These are phyloP conservation scores for Calliopsis andreniformis DNA, from an alignment of 1,140 invertebrate genomes.

Conservation along the genomic window DNA sequence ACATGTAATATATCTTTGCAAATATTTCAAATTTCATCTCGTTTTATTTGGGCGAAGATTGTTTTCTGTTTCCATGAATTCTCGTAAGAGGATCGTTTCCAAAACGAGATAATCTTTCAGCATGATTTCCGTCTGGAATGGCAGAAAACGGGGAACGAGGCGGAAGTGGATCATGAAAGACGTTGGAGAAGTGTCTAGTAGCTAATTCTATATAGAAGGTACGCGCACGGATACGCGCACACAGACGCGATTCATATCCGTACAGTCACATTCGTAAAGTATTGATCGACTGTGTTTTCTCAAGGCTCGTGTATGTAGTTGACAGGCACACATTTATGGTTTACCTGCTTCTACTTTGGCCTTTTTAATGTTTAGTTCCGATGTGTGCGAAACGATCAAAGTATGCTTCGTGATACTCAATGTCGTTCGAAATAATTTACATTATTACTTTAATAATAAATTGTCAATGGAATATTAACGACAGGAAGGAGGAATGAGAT, in stretches of 20 bases:
- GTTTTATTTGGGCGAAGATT: not conserved
- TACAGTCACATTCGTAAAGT: not conserved
- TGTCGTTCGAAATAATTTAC: not conserved
- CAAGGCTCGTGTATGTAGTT: conserved; percentile 1
- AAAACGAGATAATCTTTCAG: not conserved
- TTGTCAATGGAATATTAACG: not conserved
- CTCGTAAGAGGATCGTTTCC: too few relatives aligned
- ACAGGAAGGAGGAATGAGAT: not conserved
- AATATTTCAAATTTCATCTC: not conserved
- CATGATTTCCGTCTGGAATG: conserved; percentile 1
- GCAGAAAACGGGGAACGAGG: not conserved
- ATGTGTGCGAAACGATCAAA: not conserved
- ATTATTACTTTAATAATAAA: not conserved
- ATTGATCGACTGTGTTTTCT: not conserved
- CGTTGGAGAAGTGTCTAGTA: conserved; percentile 43
- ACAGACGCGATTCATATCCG: not conserved
- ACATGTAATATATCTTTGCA: not conserved
- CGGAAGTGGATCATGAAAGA: conserved; percentile 28
- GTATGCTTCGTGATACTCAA: not conserved
- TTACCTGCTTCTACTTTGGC: not conserved
- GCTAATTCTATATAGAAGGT: conserved; percentile 40
- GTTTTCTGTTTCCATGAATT: not conserved
- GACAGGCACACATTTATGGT: not conserved
- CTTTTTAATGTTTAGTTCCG: not conserved
- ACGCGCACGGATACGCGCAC: not conserved